phyloP scores from a whole-genome alignment of 2,888 invertebrate genomes.

The Eupithecia inturbata region DNA sequence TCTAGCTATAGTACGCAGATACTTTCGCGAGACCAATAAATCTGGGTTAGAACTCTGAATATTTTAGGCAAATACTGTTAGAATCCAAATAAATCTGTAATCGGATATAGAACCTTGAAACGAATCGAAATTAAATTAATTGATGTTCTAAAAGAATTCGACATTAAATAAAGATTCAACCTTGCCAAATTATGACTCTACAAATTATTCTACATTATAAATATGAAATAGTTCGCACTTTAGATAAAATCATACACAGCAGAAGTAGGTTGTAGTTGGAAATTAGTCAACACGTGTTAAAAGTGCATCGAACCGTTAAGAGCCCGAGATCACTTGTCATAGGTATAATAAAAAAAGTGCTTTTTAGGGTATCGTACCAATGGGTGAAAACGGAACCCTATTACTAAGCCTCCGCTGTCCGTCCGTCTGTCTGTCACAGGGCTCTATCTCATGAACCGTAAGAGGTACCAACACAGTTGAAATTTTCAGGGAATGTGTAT shows the following conservation, averaged over 20 bases:
- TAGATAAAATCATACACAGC: slow-evolving; percentile 33
- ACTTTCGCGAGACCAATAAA: no score
- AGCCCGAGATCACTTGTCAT: slow-evolving; percentile 52
- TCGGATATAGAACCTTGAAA: neutral
- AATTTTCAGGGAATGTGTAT: no score
- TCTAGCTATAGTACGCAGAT: no score
- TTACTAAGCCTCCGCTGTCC: no score
- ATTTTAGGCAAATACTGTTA: no score
- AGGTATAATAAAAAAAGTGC: slow-evolving; percentile 52
- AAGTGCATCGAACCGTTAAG: slow-evolving; percentile 59
- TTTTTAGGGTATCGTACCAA: no score
- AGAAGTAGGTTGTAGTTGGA: slow-evolving; percentile 46
- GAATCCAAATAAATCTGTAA: neutral
- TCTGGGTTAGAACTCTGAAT: no score
- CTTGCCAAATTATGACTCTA: slow-evolving; percentile 20
- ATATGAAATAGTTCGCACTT: slow-evolving; percentile 23
- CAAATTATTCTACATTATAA: slow-evolving; percentile 13
- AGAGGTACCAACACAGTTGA: no score
- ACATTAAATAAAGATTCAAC: slow-evolving; percentile 31
- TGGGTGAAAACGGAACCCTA: no score
- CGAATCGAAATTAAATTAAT: neutral
- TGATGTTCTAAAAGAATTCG: neutral
- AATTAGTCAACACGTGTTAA: slow-evolving; percentile 42
- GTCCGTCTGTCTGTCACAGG: no score
- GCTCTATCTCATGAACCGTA: no score